phyloP scores from a whole-genome alignment of 2,113 vertebrate genomes.

The Mobula birostris region DNA sequence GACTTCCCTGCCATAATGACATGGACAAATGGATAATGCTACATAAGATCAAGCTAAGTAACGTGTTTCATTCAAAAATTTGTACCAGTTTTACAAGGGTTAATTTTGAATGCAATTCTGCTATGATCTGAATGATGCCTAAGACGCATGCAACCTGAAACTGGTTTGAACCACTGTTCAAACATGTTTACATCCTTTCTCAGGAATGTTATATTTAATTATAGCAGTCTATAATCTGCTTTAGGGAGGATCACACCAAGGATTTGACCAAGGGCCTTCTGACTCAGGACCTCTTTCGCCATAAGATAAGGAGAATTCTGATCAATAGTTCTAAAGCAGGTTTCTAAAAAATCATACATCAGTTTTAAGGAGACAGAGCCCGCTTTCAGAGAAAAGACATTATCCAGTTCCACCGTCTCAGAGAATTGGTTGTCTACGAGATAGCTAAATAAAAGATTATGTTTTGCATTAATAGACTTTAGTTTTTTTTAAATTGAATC shows the following conservation, averaged over 20 bases:
- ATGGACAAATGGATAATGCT: background rate
- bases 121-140: background rate
- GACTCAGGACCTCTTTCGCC: background rate
- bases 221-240: background rate
- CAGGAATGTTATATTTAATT: background rate
- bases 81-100: background rate
- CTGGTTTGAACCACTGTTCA: background rate
- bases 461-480: constrained; percentile 1
- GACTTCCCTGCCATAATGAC: background rate
- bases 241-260: background rate
- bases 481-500: background rate
- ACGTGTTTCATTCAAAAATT: background rate
- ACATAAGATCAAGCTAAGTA: background rate
- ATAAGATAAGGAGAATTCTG: background rate
- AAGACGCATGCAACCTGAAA: background rate
- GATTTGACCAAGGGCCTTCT: background rate
- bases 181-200: background rate
- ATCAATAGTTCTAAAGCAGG: background rate
- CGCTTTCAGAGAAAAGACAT: background rate
- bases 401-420: background rate
- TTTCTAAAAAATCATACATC: background rate
- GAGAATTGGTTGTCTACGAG: background rate
- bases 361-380: background rate
- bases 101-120: background rate
- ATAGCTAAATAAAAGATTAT: constrained; percentile 2